Conservation (phyloP, 2,888 invertebrate genomes). For the Drosophila pegasa region DNA sequence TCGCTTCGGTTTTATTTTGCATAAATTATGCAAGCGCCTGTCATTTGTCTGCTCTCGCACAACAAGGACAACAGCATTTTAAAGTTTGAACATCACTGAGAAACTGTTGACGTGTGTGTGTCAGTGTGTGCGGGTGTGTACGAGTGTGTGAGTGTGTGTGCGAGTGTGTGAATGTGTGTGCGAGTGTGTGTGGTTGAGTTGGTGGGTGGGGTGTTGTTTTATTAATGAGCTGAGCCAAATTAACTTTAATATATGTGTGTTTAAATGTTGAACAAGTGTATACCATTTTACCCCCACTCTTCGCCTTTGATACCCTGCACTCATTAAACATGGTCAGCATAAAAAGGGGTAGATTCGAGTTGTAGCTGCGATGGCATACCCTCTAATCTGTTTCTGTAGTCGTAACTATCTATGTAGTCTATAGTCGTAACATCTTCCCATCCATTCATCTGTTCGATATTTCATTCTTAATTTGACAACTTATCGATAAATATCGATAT, state of each 20-base stretch:
- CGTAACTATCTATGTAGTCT: no score
- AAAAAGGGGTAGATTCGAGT: background rate
- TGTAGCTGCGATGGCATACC: background rate
- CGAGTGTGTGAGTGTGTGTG: conserved; percentile 27
- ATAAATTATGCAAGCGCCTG: conserved; percentile 71
- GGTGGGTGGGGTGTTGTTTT: conserved; percentile 49
- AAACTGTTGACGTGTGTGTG: conserved; percentile 17
- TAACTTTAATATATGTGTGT: conserved; percentile 69
- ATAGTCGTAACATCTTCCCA: background rate
- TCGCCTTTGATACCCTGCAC: background rate
- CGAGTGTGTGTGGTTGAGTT: conserved; percentile 10
- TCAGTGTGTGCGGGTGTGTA: conserved; percentile 2
- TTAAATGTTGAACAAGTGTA: conserved; percentile 45
- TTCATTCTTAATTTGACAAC: background rate
- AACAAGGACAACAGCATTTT: conserved; percentile 39
- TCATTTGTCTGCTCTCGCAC: conserved; percentile 35
- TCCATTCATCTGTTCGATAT: background rate
- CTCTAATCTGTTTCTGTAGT: no score
- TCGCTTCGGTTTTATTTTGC: conserved; percentile 71
- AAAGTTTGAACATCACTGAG: conserved; percentile 48
- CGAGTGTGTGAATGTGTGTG: no score
- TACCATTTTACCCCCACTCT: background rate
- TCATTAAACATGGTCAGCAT: background rate
- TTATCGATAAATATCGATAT: conserved; percentile 4
- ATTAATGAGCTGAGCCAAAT: conserved; percentile 77